Evolutionary conservation across 1,140 invertebrate genomes (phyloP).

Genomic region (Drosophila paulistorum): DNA sequence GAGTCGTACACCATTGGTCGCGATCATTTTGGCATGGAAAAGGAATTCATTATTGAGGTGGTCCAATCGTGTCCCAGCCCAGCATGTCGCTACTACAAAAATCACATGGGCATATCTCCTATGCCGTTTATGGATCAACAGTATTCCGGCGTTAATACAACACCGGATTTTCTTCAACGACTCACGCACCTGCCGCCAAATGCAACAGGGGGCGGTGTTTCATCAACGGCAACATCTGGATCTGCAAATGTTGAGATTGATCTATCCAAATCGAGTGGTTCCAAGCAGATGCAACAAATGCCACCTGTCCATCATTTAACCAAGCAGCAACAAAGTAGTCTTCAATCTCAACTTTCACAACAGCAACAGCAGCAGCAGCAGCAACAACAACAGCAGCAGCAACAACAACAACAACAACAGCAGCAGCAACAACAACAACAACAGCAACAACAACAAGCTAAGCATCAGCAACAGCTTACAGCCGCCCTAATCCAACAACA

Average conservation of each 20-base stretch:
- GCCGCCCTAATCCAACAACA: conserved; percentile 85
- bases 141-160: conserved; percentile 73
- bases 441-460: conserved; percentile 58
- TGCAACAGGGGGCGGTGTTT: conserved; percentile 47
- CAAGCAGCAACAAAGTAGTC: conserved; percentile 80
- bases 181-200: conserved; percentile 79
- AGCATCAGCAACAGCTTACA: conserved; percentile 83
- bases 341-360: conserved; percentile 76
- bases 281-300: conserved; percentile 53
- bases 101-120: conserved; percentile 90
- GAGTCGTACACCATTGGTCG: conserved; percentile 93
- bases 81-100: conserved; percentile 93
- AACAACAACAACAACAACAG: conserved; percentile 71
- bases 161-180: conserved; percentile 83
- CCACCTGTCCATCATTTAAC: conserved; percentile 67
- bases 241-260: conserved; percentile 69
- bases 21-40: conserved; percentile 94
- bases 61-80: conserved; percentile 94
- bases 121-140: conserved; percentile 81
- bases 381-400: conserved; percentile 74
- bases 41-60: conserved; percentile 93
- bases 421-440: conserved; percentile 76
- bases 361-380: conserved; percentile 72
- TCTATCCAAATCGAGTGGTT: conserved; percentile 65
- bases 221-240: conserved; percentile 36